phyloP scores from a whole-genome alignment of 1,140 invertebrate genomes.

The Drosophila takahashii region DNA sequence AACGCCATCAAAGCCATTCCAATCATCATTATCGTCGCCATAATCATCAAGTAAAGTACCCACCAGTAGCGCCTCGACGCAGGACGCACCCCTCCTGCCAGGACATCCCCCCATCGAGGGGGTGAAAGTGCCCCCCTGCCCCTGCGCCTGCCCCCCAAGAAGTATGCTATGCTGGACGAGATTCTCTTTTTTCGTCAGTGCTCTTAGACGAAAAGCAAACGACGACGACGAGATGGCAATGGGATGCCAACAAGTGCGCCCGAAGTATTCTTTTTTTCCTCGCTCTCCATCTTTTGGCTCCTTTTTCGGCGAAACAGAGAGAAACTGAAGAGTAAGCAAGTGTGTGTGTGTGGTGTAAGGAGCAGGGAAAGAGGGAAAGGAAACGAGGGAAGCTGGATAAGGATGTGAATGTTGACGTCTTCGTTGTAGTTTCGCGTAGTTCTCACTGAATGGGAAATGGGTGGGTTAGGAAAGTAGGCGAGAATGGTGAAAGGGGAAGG shows the following conservation, averaged over 20 bases:
- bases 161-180: constrained; percentile 47
- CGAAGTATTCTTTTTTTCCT: constrained; percentile 50
- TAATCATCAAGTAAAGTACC: constrained; percentile 85
- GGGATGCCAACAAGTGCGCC: constrained; percentile 79
- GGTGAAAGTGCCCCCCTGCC: too few relatives aligned
- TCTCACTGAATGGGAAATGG: constrained; percentile 10
- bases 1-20: constrained; percentile 85
- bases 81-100: constrained; percentile 24
- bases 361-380: neutral
- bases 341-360: constrained; percentile 3
- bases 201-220: constrained; percentile 58
- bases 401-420: constrained; percentile 63
- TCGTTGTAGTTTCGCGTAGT: constrained; percentile 72
- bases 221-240: constrained; percentile 14
- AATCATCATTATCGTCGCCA: constrained; percentile 85
- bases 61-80: constrained; percentile 77
- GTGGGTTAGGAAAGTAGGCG: neutral
- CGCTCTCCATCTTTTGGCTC: constrained; percentile 18
- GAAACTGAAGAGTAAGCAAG: neutral
- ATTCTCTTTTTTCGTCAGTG: constrained; percentile 24
- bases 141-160: neutral
- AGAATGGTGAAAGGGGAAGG: neutral
- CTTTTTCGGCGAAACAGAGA: constrained; percentile 7
- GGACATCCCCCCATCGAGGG: constrained; percentile 7
- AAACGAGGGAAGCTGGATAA: constrained; percentile 13